phyloP scores from a whole-genome alignment of 2,113 vertebrate genomes.

The Accipiter cooperii region DNA sequence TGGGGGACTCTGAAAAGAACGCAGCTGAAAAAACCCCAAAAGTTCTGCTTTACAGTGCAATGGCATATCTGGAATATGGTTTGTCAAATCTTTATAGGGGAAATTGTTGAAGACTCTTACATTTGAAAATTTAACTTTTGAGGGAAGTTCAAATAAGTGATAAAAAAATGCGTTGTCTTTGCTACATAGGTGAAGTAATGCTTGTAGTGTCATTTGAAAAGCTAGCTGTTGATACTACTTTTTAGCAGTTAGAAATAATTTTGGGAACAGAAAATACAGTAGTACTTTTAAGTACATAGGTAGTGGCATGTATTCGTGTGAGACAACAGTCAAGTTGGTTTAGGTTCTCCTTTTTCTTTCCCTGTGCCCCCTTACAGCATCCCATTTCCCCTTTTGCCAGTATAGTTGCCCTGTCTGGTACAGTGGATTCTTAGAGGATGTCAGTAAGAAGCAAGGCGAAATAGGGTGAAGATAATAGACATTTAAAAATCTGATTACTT shows the following conservation, averaged over 20 bases:
- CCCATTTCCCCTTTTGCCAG: not conserved
- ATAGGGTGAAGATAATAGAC: not conserved
- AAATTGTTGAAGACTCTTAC: not conserved
- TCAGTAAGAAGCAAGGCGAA: not conserved
- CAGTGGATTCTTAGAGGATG: not conserved
- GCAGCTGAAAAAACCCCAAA: rapidly evolving
- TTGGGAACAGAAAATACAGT: not conserved
- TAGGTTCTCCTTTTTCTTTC: not conserved
- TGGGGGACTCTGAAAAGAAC: not conserved
- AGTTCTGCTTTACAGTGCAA: not conserved
- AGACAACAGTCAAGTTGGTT: not conserved
- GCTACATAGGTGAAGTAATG: not conserved
- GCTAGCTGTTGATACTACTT: not conserved
- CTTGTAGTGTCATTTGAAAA: not conserved
- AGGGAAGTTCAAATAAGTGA: not conserved
- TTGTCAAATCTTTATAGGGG: not conserved
- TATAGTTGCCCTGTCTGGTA: not conserved
- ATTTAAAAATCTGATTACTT: not conserved
- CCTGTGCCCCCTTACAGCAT: not conserved
- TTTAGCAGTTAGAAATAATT: not conserved
- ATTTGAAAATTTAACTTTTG: not conserved
- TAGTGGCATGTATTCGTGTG: not conserved
- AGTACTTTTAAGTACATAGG: not conserved
- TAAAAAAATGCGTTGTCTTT: not conserved
- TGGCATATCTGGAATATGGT: not conserved